Evolutionary conservation across 1,140 invertebrate genomes (phyloP).

Genomic region (Pseudomyrmex concolor): DNA sequence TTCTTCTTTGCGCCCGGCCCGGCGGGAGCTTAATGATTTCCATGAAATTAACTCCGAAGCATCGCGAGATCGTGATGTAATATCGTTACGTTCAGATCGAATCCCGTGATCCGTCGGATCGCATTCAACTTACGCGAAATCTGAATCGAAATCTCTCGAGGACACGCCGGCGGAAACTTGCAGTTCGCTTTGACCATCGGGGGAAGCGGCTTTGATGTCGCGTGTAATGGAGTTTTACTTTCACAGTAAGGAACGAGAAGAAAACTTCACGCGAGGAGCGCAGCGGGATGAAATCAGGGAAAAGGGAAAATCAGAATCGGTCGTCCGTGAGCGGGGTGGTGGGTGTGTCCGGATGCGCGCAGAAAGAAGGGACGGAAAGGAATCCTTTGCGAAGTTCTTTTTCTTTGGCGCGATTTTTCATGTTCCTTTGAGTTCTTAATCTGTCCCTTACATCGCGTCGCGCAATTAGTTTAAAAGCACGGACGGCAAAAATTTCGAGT

Average conservation of each 20-base stretch:
- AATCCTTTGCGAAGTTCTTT: slow-evolving; percentile 24
- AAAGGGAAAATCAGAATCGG: slow-evolving; percentile 30
- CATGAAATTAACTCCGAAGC: slow-evolving; percentile 28
- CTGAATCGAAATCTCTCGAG: slow-evolving; percentile 45
- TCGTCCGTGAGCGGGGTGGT: neutral
- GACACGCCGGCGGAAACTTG: slow-evolving; percentile 9
- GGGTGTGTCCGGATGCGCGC: slow-evolving; percentile 32
- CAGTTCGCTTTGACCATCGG: slow-evolving; percentile 29
- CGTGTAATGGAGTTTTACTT: slow-evolving; percentile 70
- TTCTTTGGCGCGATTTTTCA: slow-evolving; percentile 54
- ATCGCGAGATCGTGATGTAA: slow-evolving; percentile 40
- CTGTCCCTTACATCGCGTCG: slow-evolving; percentile 62
- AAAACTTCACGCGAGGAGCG: slow-evolving; percentile 34
- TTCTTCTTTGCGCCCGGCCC: neutral
- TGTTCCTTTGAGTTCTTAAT: slow-evolving; percentile 73
- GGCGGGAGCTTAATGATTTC: slow-evolving; percentile 30
- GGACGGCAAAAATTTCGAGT: slow-evolving; percentile 51
- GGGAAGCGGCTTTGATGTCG: slow-evolving; percentile 70
- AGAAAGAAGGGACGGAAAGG: slow-evolving; percentile 36
- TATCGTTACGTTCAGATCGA: slow-evolving; percentile 35
- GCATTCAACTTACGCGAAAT: slow-evolving; percentile 8
- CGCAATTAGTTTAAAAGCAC: slow-evolving; percentile 77
- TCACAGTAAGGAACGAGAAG: slow-evolving; percentile 45
- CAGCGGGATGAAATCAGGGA: too few species aligned
- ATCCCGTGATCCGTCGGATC: neutral